These are phyloP conservation scores for Galeopsomyia nigrocyanea DNA, from an alignment of 2,888 invertebrate species.

Conservation along the genomic window DNA sequence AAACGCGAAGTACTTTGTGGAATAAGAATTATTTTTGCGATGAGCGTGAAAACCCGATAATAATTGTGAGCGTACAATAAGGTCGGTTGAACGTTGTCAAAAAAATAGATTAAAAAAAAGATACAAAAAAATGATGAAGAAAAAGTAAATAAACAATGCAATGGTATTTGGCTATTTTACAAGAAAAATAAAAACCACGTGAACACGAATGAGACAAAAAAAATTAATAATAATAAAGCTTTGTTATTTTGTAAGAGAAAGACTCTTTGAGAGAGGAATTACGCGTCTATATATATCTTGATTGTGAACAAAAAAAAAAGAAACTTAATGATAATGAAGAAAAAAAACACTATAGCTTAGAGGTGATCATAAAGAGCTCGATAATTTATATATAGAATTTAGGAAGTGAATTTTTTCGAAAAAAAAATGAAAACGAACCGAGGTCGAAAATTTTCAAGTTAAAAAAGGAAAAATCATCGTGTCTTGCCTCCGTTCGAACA, in stretches of 20 bases:
- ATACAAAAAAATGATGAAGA: neutral
- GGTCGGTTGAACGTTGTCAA: constrained; percentile 26
- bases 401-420: constrained; percentile 12
- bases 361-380: neutral
- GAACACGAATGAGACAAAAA: neutral
- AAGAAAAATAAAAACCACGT: neutral
- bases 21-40: constrained; percentile 36
- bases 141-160: constrained; percentile 5
- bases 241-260: constrained; percentile 22
- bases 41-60: constrained; percentile 34
- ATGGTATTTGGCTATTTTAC: constrained; percentile 8
- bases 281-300: too few relatives aligned
- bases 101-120: neutral
- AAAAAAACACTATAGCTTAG: constrained; percentile 12
- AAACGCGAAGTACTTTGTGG: constrained; percentile 40
- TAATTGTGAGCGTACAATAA: constrained; percentile 46
- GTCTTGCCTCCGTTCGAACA: constrained; percentile 46
- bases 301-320: constrained; percentile 3
- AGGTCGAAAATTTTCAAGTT: constrained; percentile 15
- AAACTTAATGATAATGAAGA: constrained; percentile 26
- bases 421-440: constrained; percentile 17
- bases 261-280: constrained; percentile 41
- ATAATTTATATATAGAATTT: constrained; percentile 1
- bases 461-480: constrained; percentile 34
- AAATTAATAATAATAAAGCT: neutral